Evolutionary conservation across 2,113 vertebrate genomes (phyloP).

Genomic region (Megatriorchis doriae): DNA sequence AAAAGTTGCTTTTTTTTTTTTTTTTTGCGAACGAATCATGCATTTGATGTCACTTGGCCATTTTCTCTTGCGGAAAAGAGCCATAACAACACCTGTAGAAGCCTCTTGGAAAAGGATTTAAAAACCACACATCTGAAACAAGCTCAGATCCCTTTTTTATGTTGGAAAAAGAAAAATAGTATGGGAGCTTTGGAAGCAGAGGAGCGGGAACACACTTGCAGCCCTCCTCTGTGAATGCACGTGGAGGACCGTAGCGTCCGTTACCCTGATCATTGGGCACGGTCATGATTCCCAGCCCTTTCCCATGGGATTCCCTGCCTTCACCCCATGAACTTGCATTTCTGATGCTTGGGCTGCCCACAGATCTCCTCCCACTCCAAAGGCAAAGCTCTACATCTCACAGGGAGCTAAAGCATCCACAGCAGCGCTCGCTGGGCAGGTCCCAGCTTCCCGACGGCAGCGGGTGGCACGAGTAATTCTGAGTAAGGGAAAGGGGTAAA

Average conservation of each 20-base stretch:
- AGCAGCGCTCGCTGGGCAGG: not conserved
- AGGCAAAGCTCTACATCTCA: not conserved
- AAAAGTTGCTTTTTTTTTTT: not conserved
- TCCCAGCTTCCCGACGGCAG: not conserved
- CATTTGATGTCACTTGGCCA: not conserved
- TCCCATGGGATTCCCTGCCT: not conserved
- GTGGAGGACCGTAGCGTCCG: not conserved
- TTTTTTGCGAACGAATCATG: rapidly evolving
- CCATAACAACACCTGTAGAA: not conserved
- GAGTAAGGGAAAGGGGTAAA: not conserved
- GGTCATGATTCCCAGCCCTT: not conserved
- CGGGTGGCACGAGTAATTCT: rapidly evolving
- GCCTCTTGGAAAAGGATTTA: not conserved
- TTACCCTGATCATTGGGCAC: rapidly evolving
- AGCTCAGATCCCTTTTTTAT: not conserved
- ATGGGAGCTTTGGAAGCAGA: not conserved
- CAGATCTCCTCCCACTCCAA: not conserved
- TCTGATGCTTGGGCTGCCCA: not conserved
- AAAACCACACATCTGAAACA: not conserved
- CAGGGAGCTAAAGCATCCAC: not conserved
- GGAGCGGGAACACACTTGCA: not conserved
- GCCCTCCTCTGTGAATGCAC: rapidly evolving
- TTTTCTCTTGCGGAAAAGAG: not conserved
- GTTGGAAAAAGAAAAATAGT: not conserved
- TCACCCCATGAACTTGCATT: not conserved